Percentiles rank a stretch among this genome's conserved stretches.
Conservation (phyloP, 2,888 invertebrate species). For the Pachycephus smyrnensis region DNA sequence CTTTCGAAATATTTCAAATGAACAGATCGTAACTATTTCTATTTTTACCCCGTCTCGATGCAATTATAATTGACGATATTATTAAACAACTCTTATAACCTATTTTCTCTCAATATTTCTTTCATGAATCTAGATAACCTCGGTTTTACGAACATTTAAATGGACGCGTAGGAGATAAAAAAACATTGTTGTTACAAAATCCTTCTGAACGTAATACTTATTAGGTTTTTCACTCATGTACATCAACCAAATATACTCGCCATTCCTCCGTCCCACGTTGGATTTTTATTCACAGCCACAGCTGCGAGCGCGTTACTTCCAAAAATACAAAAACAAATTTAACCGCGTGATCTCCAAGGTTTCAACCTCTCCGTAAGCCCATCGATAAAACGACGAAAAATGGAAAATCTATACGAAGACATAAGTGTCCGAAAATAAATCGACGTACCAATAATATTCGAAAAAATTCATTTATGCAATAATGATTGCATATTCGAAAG, state of each 20-base stretch:
- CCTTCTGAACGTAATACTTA: not conserved
- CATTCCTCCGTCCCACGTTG: not conserved
- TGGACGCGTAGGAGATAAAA: not conserved
- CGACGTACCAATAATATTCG: not conserved
- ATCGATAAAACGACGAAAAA: not conserved
- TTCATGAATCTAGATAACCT: not conserved
- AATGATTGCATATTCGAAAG: not conserved
- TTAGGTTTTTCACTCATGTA: not conserved
- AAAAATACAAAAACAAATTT: not conserved
- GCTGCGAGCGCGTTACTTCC: not conserved
- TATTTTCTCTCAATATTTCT: not conserved
- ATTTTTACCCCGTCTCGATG: not conserved
- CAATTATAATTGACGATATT: not conserved
- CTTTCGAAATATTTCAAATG: not conserved
- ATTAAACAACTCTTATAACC: not conserved
- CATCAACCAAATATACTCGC: not conserved
- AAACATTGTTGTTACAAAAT: not conserved
- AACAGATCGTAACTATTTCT: not conserved
- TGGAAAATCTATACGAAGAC: not conserved
- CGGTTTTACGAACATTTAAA: not conserved
- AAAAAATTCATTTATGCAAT: not conserved
- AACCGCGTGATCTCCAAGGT: not conserved
- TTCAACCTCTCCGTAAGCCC: not conserved
- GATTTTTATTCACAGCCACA: not conserved
- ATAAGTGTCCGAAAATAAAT: not conserved